phyloP scores from a whole-genome alignment of 2,888 invertebrate species.

The Stratiomys singularior region DNA sequence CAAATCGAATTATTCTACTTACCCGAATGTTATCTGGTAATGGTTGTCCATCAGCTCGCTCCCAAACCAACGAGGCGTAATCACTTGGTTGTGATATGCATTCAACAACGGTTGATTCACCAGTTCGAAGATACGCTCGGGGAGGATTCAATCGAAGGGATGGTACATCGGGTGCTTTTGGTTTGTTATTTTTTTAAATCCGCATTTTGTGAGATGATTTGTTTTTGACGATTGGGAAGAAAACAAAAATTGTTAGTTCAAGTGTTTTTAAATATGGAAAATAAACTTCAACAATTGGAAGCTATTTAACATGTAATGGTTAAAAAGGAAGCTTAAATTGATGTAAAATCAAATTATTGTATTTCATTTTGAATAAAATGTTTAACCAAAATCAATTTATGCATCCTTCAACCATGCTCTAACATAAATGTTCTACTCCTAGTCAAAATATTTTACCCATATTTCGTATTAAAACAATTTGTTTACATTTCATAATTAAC shows the following conservation, averaged over 20 bases:
- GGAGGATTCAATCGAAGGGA: conserved; percentile 63
- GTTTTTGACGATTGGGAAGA: background rate
- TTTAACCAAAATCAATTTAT: no score
- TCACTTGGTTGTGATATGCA: conserved; percentile 62
- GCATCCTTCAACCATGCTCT: no score
- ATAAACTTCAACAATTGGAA: background rate
- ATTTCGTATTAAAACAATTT: no score
- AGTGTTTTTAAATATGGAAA: background rate
- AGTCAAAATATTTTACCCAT: no score
- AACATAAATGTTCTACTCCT: no score
- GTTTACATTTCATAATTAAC: no score
- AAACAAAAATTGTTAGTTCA: background rate
- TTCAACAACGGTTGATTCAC: conserved; percentile 65
- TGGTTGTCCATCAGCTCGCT: conserved; percentile 60
- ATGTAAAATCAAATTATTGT: background rate
- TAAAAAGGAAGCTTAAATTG: background rate
- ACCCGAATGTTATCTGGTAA: conserved; percentile 62
- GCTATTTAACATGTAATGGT: background rate
- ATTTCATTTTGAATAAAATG: no score
- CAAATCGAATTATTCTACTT: conserved; percentile 45
- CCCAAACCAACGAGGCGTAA: conserved; percentile 63
- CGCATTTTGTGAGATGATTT: no score
- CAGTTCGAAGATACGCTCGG: conserved; percentile 59
- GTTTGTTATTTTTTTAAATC: background rate
- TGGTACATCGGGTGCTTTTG: conserved; percentile 51